Conservation (phyloP, 2,888 invertebrate genomes). For the Lumbricus terrestris region DNA sequence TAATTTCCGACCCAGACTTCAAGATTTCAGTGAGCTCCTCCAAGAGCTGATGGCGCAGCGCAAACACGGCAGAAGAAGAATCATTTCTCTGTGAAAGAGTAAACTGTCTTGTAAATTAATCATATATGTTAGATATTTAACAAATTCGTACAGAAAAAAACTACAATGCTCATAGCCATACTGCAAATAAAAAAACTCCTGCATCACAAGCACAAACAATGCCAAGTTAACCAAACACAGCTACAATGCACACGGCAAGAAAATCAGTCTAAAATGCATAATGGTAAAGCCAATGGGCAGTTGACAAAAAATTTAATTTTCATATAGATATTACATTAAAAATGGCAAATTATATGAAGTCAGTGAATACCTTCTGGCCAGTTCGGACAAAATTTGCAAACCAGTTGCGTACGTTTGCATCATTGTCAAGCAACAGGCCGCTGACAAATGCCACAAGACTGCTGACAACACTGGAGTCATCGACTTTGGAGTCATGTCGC, state of each 20-base stretch:
- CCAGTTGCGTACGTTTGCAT: slow-evolving; percentile 86
- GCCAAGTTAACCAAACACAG: not conserved
- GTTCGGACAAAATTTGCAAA: slow-evolving; percentile 86
- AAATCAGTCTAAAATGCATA: not conserved
- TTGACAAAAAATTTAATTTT: not conserved
- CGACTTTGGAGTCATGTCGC: slow-evolving; percentile 55
- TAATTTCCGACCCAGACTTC: slow-evolving; percentile 45
- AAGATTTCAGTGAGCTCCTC: slow-evolving; percentile 47
- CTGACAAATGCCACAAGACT: slow-evolving; percentile 81
- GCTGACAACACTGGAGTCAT: slow-evolving; percentile 48
- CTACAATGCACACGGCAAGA: not conserved
- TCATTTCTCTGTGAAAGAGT: slow-evolving; percentile 47
- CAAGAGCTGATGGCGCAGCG: slow-evolving; percentile 70
- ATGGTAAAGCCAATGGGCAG: not conserved
- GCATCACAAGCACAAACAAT: not conserved
- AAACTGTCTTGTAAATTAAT: not conserved
- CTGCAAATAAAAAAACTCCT: not conserved
- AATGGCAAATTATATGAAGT: not conserved
- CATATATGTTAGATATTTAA: not conserved
- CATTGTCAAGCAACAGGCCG: slow-evolving; percentile 83
- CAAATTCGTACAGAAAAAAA: not conserved
- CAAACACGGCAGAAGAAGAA: slow-evolving; percentile 67
- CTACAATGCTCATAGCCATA: not conserved
- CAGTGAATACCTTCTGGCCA: slow-evolving; percentile 64
- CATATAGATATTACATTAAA: not conserved